Conservation (phyloP, 2,888 invertebrate genomes). For the Volucella inanis region DNA sequence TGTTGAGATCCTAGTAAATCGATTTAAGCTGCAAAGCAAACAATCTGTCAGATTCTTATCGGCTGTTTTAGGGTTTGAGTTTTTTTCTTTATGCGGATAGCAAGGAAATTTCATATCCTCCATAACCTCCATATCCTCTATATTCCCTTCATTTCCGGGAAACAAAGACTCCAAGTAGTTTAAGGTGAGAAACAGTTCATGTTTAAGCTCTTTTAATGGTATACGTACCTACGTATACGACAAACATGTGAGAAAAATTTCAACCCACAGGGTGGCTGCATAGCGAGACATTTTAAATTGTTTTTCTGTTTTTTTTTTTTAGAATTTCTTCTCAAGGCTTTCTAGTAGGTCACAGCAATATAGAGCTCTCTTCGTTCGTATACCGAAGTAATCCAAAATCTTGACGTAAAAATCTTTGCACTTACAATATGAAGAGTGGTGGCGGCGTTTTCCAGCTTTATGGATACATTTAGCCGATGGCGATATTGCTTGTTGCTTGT, state of each 20-base stretch:
- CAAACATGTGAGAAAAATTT: background rate
- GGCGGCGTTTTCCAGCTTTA: background rate
- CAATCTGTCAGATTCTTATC: conserved; percentile 44
- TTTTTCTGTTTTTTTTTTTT: background rate
- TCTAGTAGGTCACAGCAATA: no score
- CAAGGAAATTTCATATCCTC: conserved; percentile 45
- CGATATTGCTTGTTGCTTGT: conserved; percentile 40
- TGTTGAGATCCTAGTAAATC: conserved; percentile 19
- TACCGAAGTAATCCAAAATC: conserved; percentile 6
- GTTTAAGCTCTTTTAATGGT: background rate
- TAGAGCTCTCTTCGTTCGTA: background rate
- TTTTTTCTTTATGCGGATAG: background rate
- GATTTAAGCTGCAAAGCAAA: conserved; percentile 51
- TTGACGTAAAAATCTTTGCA: conserved; percentile 29
- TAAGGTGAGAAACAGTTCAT: conserved; percentile 15
- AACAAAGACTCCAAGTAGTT: conserved; percentile 33
- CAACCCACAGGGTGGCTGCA: background rate
- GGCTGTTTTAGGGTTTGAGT: conserved; percentile 1
- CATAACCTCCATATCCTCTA: conserved; percentile 14
- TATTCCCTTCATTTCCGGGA: background rate
- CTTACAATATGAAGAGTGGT: conserved; percentile 2
- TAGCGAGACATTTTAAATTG: background rate
- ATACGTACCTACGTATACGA: background rate
- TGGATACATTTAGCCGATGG: conserved; percentile 8
- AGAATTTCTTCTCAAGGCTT: no score